Percentiles rank a stretch among this genome's conserved stretches.
These are phyloP conservation scores for Drosophila multiciliata DNA, from an alignment of 2,888 invertebrate species.

Conservation along the genomic window DNA sequence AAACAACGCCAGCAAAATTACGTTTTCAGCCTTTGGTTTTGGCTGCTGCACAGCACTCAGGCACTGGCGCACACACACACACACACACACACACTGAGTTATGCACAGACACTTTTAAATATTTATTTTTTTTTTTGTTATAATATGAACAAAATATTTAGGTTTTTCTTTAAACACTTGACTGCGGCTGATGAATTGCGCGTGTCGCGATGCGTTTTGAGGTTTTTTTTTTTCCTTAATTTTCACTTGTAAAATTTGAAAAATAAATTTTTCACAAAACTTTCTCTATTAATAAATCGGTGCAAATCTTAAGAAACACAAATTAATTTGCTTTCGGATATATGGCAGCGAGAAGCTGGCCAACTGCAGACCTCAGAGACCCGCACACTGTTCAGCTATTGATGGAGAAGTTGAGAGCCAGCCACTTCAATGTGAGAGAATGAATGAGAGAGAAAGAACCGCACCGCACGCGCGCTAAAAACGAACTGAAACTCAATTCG, in stretches of 20 bases:
- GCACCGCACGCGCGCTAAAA: slow-evolving; percentile 82
- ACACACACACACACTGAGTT: slow-evolving; percentile 50
- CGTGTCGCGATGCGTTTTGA: slow-evolving; percentile 48
- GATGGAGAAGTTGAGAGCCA: slow-evolving; percentile 14
- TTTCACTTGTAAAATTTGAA: slow-evolving; percentile 73
- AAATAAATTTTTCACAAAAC: slow-evolving; percentile 46
- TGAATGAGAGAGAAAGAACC: slow-evolving; percentile 66
- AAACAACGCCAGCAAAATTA: slow-evolving; percentile 63
- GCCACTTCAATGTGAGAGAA: slow-evolving; percentile 34
- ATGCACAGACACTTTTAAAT: slow-evolving; percentile 50
- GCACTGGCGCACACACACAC: slow-evolving; percentile 36
- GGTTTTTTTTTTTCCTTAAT: slow-evolving; percentile 47
- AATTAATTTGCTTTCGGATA: slow-evolving; percentile 32
- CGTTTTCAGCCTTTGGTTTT: slow-evolving; percentile 43
- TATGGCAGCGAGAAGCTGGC: slow-evolving; percentile 37
- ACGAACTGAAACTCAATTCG: slow-evolving; percentile 73
- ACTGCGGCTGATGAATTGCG: slow-evolving; percentile 52
- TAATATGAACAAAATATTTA: slow-evolving; percentile 51
- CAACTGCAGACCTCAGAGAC: slow-evolving; percentile 36
- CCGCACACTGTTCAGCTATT: slow-evolving; percentile 50
- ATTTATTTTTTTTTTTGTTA: slow-evolving; percentile 31
- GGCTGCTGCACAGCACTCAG: slow-evolving; percentile 58
- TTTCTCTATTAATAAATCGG: slow-evolving; percentile 63
- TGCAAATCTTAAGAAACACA: slow-evolving; percentile 34
- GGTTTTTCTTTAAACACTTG: slow-evolving; percentile 63